Base-by-base conservation (phyloP, 1,140 invertebrate species). In the Brachionus rotundiformis region DNA sequence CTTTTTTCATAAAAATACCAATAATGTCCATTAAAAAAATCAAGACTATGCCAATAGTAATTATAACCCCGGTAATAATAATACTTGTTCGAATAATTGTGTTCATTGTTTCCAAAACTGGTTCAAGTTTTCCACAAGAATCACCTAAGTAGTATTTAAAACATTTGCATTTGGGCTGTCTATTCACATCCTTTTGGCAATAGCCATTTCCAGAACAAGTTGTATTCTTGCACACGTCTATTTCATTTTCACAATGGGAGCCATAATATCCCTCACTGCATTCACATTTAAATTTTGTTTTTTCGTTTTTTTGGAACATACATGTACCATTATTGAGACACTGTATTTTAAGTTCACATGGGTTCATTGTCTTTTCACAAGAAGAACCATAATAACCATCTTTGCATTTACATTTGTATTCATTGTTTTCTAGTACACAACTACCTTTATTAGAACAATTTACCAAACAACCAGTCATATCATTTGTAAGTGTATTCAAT, bases 151-250 rank as follows among this genome's bases (percentile, higher is more conserved):
- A 77, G 23, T 77, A 77, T 16, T 54, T 41, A 49, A 77, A 44
- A 23, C 75, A 77, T 47, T 49, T 59, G 23, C 75, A 77, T 31
- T 49, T 23, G 10, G 49, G 23, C n/a, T 25, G 16, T 77, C n/a
- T 36, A n/a, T 29, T 29, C 4, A 49, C 10, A 8, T 49, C 25
- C 8, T 44, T 10, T 16, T 16, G 16, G 25, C 75, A 77, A 13
- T 25, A 29, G 13, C 75, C 75, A 47, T 77, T 77, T 6, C 23
- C 23, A 31, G 75, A 77, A 77, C 75, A 77, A 47, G 44, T 77
- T 6, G 23, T n/a, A 59, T 59, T 59, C 0, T 29, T 4, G 25
- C 75, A 77, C 3, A 77, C 19, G 36, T 77, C 41, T 27, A 77
- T 31, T 47, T 16, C 75, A 47, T 31, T 47, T 23, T 77, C 75